These are phyloP conservation scores for Cercopithecus diana DNA, from an alignment of 2,797 vertebrate species.

Conservation along the genomic window DNA sequence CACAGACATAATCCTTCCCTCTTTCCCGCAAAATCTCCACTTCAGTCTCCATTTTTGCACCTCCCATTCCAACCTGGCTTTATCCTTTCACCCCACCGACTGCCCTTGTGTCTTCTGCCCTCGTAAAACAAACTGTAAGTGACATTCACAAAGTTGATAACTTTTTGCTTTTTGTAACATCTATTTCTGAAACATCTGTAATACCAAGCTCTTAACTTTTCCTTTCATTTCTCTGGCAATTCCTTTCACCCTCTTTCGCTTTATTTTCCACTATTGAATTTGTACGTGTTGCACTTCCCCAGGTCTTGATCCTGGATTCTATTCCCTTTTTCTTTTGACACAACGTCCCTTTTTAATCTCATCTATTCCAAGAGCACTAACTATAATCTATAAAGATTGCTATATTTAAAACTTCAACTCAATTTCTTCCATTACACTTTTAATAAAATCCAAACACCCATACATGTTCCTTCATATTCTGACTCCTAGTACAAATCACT, in stretches of 20 bases:
- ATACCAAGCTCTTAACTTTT: background rate
- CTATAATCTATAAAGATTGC: background rate
- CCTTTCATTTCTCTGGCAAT: background rate
- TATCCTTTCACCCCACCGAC: background rate
- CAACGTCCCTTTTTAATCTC: background rate
- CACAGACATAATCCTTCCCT: background rate
- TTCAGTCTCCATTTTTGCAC: background rate
- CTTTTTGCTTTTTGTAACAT: background rate
- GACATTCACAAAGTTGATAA: background rate
- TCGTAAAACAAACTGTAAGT: background rate
- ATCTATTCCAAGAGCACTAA: background rate
- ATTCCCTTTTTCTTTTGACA: conserved; percentile 3
- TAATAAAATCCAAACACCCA: background rate
- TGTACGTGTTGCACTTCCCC: background rate
- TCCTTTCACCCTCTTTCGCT: background rate
- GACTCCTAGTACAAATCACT: background rate
- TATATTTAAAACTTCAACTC: background rate
- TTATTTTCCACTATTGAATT: background rate
- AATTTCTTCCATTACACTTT: background rate
- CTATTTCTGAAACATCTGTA: background rate
- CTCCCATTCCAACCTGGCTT: background rate
- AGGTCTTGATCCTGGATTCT: background rate
- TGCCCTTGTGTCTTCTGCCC: background rate
- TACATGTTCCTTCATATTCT: background rate
- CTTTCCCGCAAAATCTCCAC: background rate